phyloP scores from a whole-genome alignment of 2,113 vertebrate genomes.

The Vidua chalybeata region DNA sequence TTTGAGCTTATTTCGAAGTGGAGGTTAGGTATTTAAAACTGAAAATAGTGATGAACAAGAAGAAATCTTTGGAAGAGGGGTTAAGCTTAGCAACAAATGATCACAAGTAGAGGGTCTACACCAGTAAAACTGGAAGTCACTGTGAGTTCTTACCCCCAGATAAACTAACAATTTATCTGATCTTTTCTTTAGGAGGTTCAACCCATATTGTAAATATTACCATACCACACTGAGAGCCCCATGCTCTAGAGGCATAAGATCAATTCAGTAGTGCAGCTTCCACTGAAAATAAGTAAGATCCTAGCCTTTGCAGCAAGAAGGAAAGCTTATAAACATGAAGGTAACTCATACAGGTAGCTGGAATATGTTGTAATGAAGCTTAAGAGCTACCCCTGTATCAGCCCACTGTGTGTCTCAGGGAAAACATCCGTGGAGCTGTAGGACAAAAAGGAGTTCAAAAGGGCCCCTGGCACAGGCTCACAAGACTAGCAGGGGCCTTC shows the following conservation, averaged over 20 bases:
- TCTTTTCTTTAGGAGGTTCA: neutral
- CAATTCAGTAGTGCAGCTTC: neutral
- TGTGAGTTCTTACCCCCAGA: neutral
- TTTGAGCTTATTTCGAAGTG: neutral
- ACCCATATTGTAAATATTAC: neutral
- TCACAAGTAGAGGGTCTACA: neutral
- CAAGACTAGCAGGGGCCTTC: neutral
- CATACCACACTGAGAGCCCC: neutral
- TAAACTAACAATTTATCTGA: neutral
- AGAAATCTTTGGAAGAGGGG: neutral
- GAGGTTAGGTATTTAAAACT: neutral
- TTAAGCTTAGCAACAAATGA: neutral
- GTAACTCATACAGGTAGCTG: neutral
- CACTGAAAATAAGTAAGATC: neutral
- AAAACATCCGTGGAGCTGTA: neutral
- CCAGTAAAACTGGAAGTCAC: neutral
- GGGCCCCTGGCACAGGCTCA: accelerated
- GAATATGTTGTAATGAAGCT: neutral
- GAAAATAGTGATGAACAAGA: neutral
- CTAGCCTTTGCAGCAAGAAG: neutral
- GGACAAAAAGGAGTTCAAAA: neutral
- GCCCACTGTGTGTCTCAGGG: too few species aligned
- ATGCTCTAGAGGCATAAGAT: neutral
- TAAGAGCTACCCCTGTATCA: neutral
- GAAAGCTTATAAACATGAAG: neutral